These are phyloP conservation scores for Actinemys pallida DNA, from an alignment of 2,113 vertebrate genomes.

Conservation along the genomic window DNA sequence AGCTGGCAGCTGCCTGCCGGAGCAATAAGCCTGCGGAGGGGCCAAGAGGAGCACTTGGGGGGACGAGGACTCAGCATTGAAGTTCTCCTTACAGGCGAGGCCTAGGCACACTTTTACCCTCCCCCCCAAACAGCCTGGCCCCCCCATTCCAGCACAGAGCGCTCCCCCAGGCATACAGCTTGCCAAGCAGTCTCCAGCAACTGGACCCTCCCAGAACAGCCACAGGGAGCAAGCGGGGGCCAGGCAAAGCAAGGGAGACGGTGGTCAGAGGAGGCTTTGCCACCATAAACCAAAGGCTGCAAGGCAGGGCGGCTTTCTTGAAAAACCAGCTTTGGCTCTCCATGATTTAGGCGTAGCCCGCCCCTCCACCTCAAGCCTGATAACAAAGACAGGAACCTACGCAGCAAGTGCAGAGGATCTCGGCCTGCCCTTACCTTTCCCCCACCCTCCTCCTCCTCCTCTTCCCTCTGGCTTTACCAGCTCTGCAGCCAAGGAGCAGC, in stretches of 20 bases:
- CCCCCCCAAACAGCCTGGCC: not conserved
- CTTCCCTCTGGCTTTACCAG: fast-evolving
- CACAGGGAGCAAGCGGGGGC: not conserved
- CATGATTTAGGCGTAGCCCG: fast-evolving
- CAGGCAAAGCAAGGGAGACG: not conserved
- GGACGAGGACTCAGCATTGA: fast-evolving
- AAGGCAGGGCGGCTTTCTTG: not conserved
- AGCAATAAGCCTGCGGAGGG: not conserved
- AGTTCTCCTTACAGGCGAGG: not conserved
- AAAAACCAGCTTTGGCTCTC: not conserved
- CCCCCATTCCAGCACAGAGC: not conserved
- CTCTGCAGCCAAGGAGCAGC: not conserved
- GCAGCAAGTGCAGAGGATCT: not conserved
- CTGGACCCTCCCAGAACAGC: not conserved
- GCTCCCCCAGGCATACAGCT: not conserved
- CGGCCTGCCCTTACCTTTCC: not conserved
- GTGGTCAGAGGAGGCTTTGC: not conserved
- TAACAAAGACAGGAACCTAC: not conserved
- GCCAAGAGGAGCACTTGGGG: fast-evolving
- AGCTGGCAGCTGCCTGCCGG: too few relatives aligned
- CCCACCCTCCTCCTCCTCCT: too few relatives aligned
- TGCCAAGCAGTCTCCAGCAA: not conserved
- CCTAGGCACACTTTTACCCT: not conserved
- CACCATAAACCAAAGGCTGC: not conserved
- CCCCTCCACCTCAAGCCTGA: not conserved